phyloP scores from a whole-genome alignment of 2,888 invertebrate genomes.

The Leptothorax acervorum region DNA sequence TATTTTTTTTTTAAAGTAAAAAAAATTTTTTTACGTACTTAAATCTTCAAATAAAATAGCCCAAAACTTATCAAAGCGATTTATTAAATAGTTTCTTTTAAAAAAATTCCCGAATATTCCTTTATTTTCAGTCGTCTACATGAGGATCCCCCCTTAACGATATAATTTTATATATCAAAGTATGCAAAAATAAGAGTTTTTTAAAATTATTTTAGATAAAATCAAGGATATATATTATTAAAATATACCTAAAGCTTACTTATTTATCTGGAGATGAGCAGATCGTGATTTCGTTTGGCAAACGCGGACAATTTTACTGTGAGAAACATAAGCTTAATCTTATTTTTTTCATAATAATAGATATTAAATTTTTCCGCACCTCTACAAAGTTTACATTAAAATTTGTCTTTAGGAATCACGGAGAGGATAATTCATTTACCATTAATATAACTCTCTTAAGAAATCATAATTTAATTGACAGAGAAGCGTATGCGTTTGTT shows the following conservation, averaged over 20 bases:
- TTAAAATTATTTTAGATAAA: background rate
- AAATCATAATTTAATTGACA: constrained; percentile 3
- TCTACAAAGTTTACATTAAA: background rate
- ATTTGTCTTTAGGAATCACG: background rate
- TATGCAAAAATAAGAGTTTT: background rate
- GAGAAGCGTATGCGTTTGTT: background rate
- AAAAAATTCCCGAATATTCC: no score
- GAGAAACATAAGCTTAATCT: background rate
- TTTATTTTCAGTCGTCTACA: no score
- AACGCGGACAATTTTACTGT: background rate
- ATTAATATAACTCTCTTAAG: background rate
- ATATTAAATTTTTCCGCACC: background rate
- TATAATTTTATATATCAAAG: background rate
- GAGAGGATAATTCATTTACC: background rate
- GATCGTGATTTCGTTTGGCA: background rate
- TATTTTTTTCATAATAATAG: background rate
- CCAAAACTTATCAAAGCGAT: no score
- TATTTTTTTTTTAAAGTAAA: no score
- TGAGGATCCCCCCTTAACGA: no score
- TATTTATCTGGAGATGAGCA: constrained; percentile 29
- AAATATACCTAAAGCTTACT: no score
- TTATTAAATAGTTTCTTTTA: no score
- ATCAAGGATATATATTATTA: background rate
- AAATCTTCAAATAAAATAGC: no score
- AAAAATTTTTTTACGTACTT: no score